Base-by-base conservation (phyloP, 2,888 invertebrate species). In the Acholoe squamosa region DNA sequence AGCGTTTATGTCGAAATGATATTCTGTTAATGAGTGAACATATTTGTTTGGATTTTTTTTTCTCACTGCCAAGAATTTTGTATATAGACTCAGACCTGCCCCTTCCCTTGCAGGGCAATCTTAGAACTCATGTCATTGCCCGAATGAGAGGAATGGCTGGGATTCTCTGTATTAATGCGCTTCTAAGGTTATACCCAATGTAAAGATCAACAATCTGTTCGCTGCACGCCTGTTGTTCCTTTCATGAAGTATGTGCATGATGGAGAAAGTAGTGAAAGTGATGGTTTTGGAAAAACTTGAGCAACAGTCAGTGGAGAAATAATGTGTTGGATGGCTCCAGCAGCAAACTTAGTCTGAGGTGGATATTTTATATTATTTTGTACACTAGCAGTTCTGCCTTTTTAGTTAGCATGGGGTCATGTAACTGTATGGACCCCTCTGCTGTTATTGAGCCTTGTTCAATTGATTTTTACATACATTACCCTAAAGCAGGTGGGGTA, bases 31-130 rank as follows among this genome's bases (percentile, higher is more conserved):
- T n/a, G n/a, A 61, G 19, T 61, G 61, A 61, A 61, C 19, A 19
- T 3, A 43, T 43, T 43, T 43, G 43, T 43, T n/a, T n/a, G 12
- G 19, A 54, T 54, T 61, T 5, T 71, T 22, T 71, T 71, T 71
- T 71, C 71, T 71, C 71, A 71, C 71, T 71, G 71, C 71, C 71
- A 71, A 25, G 71, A 25, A 71, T 71, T 71, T n/a, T 71, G 71
- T 71, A 71, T 25, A 71, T 71, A 71, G 71, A 71, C 19, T 61
- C 61, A n/a, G n/a, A 43, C 43, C 43, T 43, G 3, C n/a, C 43
- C 43, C 3, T 43, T 43, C 43, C 43, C 43, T 43, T 43, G 43
- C 43, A 43, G 43, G 43, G 43, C 43, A 7, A 43, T 43, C 5
- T 3, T 43, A 10, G 43, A 3, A 61, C 19, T n/a, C 61, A 61